Conservation (phyloP, 2,888 invertebrate genomes). For the Punctoribates punctum region DNA sequence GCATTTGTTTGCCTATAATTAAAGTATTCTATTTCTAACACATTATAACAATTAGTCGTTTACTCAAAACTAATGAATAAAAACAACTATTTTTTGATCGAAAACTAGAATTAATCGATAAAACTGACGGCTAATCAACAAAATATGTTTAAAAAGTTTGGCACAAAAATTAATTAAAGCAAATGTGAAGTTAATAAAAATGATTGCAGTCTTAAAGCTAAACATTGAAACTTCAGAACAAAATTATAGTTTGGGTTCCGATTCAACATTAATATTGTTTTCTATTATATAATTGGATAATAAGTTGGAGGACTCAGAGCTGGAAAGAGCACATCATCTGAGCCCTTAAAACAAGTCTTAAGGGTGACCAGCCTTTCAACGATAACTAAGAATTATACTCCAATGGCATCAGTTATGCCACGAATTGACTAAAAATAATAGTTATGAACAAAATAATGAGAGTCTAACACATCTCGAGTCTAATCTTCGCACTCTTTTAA, state of each 20-base stretch:
- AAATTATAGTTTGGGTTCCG: conserved; percentile 21
- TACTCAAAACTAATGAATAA: conserved; percentile 23
- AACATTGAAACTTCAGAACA: background rate
- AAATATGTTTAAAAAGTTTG: no score
- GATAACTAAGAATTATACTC: conserved; percentile 7
- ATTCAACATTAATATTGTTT: conserved; percentile 28
- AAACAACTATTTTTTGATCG: background rate
- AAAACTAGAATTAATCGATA: background rate
- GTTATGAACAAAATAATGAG: conserved; percentile 23
- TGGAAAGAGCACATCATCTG: background rate
- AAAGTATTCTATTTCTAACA: conserved; percentile 13
- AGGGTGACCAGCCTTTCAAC: conserved; percentile 35
- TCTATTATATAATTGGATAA: conserved; percentile 27
- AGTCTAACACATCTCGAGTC: background rate
- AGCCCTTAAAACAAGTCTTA: conserved; percentile 1
- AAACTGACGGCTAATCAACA: background rate
- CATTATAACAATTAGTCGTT: conserved; percentile 3
- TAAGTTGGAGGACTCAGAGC: background rate
- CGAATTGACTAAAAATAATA: conserved; percentile 12
- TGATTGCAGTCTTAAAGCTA: background rate
- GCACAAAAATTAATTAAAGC: no score
- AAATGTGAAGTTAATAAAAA: no score
- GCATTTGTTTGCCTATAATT: conserved; percentile 9
- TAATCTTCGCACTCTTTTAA: conserved; percentile 25
- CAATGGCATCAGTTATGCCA: background rate